Evolutionary conservation across 2,888 invertebrate genomes (phyloP).

Genomic region (Parnassius orleans): DNA sequence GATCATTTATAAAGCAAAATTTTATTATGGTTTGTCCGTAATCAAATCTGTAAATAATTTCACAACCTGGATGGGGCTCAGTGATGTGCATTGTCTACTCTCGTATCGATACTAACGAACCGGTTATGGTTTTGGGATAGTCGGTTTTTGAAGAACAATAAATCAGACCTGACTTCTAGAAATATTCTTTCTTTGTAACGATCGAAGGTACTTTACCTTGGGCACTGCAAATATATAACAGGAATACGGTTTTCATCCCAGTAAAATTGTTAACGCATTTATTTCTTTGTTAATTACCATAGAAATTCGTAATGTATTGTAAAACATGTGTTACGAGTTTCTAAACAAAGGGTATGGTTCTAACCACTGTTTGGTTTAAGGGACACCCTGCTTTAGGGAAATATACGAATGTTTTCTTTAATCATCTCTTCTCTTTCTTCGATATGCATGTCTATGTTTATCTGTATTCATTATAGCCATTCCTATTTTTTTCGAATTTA

Average conservation of each 20-base stretch:
- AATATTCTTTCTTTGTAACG: not conserved
- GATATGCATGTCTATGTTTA: slow-evolving; percentile 43
- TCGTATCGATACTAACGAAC: slow-evolving; percentile 40
- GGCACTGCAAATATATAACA: slow-evolving; percentile 37
- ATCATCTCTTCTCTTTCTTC: slow-evolving; percentile 17
- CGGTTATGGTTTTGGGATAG: slow-evolving; percentile 27
- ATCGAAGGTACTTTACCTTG: slow-evolving; percentile 19
- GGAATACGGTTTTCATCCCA: slow-evolving; percentile 47
- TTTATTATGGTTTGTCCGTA: too few species aligned
- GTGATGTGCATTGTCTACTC: slow-evolving; percentile 41
- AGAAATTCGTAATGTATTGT: slow-evolving; percentile 39
- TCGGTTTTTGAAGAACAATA: not conserved
- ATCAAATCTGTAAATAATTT: not conserved
- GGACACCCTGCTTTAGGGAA: slow-evolving; percentile 41
- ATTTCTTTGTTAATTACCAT: slow-evolving; percentile 52
- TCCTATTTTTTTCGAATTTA: slow-evolving; percentile 73
- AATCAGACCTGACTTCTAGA: not conserved
- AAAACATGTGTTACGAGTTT: slow-evolving; percentile 31
- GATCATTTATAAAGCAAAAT: too few species aligned
- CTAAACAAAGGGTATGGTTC: slow-evolving; percentile 49
- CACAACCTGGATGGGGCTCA: slow-evolving; percentile 16
- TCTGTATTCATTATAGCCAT: slow-evolving; percentile 57
- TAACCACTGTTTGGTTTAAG: slow-evolving; percentile 56
- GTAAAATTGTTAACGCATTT: slow-evolving; percentile 53
- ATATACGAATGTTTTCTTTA: slow-evolving; percentile 14